Conservation (phyloP, 2,113 vertebrate species). For the Hepsetus odoe region DNA sequence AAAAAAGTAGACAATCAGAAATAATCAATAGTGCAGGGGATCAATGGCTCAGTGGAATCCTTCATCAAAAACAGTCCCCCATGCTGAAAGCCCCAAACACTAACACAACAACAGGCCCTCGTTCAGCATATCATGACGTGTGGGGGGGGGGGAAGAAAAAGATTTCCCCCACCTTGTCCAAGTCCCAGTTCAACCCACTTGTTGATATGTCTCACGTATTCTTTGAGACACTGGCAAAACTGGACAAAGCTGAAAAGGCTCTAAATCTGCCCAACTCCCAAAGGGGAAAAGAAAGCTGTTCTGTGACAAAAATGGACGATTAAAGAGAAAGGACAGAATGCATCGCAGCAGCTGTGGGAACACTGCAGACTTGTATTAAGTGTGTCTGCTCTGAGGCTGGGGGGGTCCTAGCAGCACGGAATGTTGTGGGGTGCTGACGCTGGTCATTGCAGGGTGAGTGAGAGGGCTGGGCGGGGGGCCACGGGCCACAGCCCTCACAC, state of each 20-base stretch:
- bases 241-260: not conserved
- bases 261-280: not conserved
- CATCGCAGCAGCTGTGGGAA: constrained; percentile 60
- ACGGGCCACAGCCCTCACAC: constrained; percentile 83
- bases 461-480: constrained; percentile 80
- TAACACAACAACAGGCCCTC: too few relatives aligned
- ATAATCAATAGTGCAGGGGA: constrained; percentile 48
- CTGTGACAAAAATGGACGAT: too few relatives aligned
- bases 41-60: constrained; percentile 56
- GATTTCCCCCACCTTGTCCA: too few relatives aligned
- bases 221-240: not conserved
- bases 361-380: constrained; percentile 65
- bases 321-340: not conserved
- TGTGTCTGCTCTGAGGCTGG: constrained; percentile 54
- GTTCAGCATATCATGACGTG: too few relatives aligned
- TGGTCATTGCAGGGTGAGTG: constrained; percentile 76
- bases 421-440: constrained; percentile 82
- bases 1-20: constrained; percentile 32
- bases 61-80: constrained; percentile 53
- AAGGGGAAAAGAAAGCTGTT: not conserved
- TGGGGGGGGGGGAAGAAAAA: too few relatives aligned
- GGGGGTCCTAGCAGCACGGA: constrained; percentile 86
- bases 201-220: not conserved
- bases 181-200: not conserved
- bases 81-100: constrained; percentile 28